Evolutionary conservation across 2,888 invertebrate species (phyloP).

Genomic region (Anoplius nigerrimus): DNA sequence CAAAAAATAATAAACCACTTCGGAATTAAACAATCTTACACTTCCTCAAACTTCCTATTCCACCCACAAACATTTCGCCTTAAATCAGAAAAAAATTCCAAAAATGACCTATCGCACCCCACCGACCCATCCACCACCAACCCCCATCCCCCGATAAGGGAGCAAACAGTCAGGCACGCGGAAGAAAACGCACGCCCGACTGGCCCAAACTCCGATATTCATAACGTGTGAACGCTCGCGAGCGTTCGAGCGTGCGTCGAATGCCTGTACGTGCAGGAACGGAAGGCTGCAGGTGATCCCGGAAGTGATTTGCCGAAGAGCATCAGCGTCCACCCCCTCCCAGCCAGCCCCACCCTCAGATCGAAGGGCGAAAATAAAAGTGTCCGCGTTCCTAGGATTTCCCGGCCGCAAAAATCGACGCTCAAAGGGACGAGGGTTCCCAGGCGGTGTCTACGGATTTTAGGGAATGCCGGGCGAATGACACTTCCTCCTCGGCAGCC

Average conservation of each 20-base stretch:
- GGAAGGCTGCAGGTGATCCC: slow-evolving; percentile 53
- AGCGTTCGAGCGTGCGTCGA: slow-evolving; percentile 59
- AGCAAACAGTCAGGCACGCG: slow-evolving; percentile 59
- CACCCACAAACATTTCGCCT: too few species aligned
- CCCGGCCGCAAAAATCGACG: too few species aligned
- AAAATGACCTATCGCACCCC: too few species aligned
- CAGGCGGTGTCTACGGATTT: slow-evolving; percentile 44
- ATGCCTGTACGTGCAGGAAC: slow-evolving; percentile 59
- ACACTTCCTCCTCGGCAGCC: slow-evolving; percentile 61
- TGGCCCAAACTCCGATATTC: slow-evolving; percentile 60
- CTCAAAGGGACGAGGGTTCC: too few species aligned
- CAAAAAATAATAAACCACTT: too few species aligned
- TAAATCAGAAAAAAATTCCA: too few species aligned
- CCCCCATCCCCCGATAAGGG: slow-evolving; percentile 9
- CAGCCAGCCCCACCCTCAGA: too few species aligned
- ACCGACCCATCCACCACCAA: too few species aligned
- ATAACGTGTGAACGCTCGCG: slow-evolving; percentile 63
- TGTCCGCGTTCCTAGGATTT: too few species aligned
- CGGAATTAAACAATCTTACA: too few species aligned
- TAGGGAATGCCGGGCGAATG: slow-evolving; percentile 56
- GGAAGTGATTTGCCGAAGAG: slow-evolving; percentile 34
- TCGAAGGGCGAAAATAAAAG: too few species aligned
- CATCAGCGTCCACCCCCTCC: slow-evolving; percentile 28
- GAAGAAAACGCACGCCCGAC: slow-evolving; percentile 60
- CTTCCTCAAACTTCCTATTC: too few species aligned